phyloP scores from a whole-genome alignment of 2,888 invertebrate genomes.

The Torymus auratus region DNA sequence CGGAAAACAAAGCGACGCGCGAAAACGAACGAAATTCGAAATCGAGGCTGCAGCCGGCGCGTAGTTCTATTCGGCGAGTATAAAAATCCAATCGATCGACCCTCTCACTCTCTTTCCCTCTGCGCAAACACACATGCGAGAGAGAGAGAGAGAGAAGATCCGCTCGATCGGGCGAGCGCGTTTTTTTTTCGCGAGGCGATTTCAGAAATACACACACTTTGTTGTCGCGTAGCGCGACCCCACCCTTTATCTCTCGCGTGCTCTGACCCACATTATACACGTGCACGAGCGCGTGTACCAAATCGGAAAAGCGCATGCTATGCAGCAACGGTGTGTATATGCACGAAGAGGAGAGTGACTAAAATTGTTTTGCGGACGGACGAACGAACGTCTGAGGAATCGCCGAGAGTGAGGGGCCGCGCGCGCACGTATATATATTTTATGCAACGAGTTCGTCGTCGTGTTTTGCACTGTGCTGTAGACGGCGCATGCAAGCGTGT shows the following conservation, averaged over 20 bases:
- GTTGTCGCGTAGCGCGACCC: not conserved
- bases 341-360: too few species aligned
- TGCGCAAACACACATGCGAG: not conserved
- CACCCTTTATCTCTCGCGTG: not conserved
- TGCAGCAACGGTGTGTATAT: too few species aligned
- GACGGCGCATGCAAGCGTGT: too few species aligned
- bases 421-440: too few species aligned
- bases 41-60: not conserved
- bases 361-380: too few species aligned
- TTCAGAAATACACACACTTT: not conserved
- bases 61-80: constrained; percentile 17
- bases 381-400: too few species aligned
- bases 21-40: constrained; percentile 22
- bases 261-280: constrained; percentile 22
- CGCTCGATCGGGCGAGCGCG: constrained; percentile 47
- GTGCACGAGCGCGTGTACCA: not conserved
- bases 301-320: too few species aligned
- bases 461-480: too few species aligned
- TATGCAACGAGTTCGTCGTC: too few species aligned
- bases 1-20: constrained; percentile 1
- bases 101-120: not conserved
- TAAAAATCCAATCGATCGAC: constrained; percentile 43
- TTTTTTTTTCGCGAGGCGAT: not conserved
- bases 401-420: too few species aligned
- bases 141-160: constrained; percentile 14